phyloP scores from a whole-genome alignment of 2,797 vertebrate genomes.

The Acomys russatus region DNA sequence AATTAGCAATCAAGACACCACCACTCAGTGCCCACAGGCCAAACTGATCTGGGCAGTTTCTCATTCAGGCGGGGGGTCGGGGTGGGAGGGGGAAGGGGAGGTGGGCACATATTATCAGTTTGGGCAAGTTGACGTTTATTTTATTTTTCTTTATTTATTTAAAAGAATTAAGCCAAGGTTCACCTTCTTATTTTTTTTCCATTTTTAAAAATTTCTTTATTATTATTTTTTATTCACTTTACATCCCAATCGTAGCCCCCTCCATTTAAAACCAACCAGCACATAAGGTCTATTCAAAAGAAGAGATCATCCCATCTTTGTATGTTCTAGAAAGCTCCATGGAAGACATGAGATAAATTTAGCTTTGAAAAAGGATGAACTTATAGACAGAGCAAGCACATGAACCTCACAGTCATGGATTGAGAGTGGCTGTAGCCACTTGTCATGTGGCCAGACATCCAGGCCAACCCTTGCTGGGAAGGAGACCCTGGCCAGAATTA shows the following conservation, averaged over 20 bases:
- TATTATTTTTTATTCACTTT: no score
- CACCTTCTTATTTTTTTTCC: no score
- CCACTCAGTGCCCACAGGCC: background rate
- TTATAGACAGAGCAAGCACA: background rate
- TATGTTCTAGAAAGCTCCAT: slow-evolving; percentile 28
- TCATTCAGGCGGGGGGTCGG: background rate
- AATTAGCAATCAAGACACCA: background rate
- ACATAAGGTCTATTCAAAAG: background rate
- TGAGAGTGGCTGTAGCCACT: background rate
- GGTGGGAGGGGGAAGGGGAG: no score
- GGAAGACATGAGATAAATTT: background rate
- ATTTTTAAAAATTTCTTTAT: no score
- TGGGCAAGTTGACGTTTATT: background rate
- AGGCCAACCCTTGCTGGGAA: background rate
- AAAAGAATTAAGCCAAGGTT: no score
- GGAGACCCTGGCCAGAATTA: background rate
- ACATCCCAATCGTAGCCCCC: no score
- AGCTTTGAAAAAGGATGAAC: background rate
- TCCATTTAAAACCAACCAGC: background rate
- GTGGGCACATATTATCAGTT: background rate
- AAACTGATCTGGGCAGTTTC: background rate
- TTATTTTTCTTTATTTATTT: no score
- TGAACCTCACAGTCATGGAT: background rate
- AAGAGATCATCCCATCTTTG: background rate
- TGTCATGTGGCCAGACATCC: background rate